Conservation (phyloP, 2,797 vertebrate genomes). For the Distichodus sexfasciatus region DNA sequence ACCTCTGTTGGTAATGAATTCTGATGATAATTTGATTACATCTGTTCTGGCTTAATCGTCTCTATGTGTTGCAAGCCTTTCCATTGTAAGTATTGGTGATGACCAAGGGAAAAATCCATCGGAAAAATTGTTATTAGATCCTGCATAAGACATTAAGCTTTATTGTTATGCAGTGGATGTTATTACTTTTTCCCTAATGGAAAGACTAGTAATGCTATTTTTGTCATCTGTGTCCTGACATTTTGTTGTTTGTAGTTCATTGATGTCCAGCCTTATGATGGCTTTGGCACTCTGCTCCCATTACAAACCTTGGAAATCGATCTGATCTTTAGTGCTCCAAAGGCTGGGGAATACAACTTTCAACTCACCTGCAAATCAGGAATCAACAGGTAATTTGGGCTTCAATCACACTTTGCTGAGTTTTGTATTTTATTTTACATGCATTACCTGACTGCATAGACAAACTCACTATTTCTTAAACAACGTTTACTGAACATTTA, state of each 20-base stretch:
- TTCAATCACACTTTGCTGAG: background rate
- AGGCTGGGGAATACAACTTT: constrained; percentile 79
- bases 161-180: too few relatives aligned
- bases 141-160: too few relatives aligned
- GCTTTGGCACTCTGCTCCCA: constrained; percentile 86
- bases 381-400: constrained; percentile 78
- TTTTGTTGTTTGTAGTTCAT: constrained; percentile 72
- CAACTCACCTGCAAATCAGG: constrained; percentile 83
- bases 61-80: background rate
- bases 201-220: too few relatives aligned
- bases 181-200: too few relatives aligned
- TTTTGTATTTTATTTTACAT: too few relatives aligned
- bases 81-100: background rate
- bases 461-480: too few relatives aligned
- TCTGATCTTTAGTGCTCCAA: constrained; percentile 81
- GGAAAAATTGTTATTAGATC: too few relatives aligned
- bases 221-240: background rate
- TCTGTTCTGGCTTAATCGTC: background rate
- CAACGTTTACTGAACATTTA: too few relatives aligned
- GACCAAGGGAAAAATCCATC: too few relatives aligned
- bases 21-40: too few relatives aligned
- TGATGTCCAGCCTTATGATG: constrained; percentile 87
- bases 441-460: too few relatives aligned
- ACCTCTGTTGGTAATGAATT: too few relatives aligned
- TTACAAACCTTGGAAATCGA: constrained; percentile 80